phyloP scores from a whole-genome alignment of 2,113 vertebrate genomes.

The Dolichallabes microphthalmus region DNA sequence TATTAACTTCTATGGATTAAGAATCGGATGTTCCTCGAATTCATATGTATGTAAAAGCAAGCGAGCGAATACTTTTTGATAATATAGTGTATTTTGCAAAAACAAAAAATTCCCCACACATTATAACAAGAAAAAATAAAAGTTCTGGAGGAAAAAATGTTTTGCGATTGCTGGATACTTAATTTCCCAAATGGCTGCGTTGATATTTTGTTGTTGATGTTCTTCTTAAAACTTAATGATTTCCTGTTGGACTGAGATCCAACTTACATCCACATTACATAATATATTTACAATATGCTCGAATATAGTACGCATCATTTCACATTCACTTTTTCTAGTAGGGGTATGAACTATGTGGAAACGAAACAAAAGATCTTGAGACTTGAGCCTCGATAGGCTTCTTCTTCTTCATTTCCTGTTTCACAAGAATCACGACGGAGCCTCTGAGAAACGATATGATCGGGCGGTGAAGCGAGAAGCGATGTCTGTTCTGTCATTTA shows the following conservation, averaged over 20 bases:
- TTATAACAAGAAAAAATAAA: too few relatives aligned
- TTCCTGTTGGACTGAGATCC: background rate
- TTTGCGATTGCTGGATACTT: background rate
- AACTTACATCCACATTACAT: background rate
- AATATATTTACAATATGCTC: background rate
- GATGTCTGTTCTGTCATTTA: background rate
- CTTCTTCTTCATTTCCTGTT: constrained; percentile 40
- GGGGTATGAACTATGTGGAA: background rate
- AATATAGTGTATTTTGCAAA: too few relatives aligned
- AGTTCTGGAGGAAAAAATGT: too few relatives aligned
- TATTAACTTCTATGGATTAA: too few relatives aligned
- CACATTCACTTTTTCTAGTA: background rate
- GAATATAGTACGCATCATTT: background rate
- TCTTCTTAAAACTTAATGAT: background rate
- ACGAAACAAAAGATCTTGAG: background rate
- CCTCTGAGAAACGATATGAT: constrained; percentile 9
- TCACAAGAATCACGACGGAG: background rate
- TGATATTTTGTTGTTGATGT: background rate
- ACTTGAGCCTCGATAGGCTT: constrained; percentile 17
- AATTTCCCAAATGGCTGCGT: background rate
- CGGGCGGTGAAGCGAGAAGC: background rate
- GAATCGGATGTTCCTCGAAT: too few relatives aligned
- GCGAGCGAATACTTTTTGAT: too few relatives aligned
- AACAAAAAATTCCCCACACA: too few relatives aligned
- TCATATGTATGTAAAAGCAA: too few relatives aligned